Evolutionary conservation across 1,140 invertebrate genomes (phyloP), one percentile per base, ranked within the genome.

Genomic region (Wasmannia auropunctata): DNA sequence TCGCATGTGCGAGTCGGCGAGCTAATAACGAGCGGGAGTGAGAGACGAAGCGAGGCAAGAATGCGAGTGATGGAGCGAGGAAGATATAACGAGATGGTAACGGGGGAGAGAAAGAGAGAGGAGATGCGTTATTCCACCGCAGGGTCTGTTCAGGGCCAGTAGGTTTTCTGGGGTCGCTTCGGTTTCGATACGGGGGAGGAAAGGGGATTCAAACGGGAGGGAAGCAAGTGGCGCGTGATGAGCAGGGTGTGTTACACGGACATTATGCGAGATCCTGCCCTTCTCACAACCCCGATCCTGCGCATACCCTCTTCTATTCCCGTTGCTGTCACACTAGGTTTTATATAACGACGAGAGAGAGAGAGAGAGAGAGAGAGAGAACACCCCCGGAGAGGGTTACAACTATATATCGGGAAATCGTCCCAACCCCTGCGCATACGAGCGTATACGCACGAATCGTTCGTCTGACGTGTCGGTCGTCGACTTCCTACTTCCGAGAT

Each of bases 161-260:
- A 77, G 86, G 74, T 90, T 90, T 90, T 90, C 89, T 87, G 86
- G 89, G 89, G 81, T 90, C 86, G 89, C 88, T 87, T 75, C 88
- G 81, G 56, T 67, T 80, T 67, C 62, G 60, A 86, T 69, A 69
- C 40, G 34, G 63, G 37, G 37, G 75, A 65, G 76, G 76, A 58
- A 51, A 49, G 76, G 81, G 75, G 67, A 75, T 54, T 31, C 67
- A 70, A 40, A 40, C 83, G 63, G 80, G 85, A 92, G 89, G 88
- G 92, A 91, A 93, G 89, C 93, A 93, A 93, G 93, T 94, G 93
- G 92, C 91, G 92, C 92, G 91, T 93, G 93, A 93, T 93, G 92
- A 93, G 92, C 92, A 92, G 93, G 92, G 92, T 92, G 92, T 91
- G 91, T 94, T 93, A 94, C 92, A 93, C 88, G 90, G 92, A 84